Conservation (phyloP, 2,113 vertebrate species). For the Acanthisitta chloris region DNA sequence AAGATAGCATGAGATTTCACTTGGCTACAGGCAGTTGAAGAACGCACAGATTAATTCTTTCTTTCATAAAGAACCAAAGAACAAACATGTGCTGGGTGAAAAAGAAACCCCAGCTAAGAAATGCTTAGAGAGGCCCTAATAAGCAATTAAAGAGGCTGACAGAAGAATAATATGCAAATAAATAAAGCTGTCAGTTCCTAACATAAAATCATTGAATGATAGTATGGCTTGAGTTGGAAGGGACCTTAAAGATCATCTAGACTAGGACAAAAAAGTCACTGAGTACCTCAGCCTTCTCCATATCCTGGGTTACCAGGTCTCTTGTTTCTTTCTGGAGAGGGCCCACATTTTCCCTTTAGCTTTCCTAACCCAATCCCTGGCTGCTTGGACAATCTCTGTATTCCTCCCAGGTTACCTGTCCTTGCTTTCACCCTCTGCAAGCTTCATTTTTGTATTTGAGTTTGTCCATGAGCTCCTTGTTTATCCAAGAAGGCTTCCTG, state of each 20-base stretch:
- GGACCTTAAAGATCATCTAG: neutral
- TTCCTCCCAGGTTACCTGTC: neutral
- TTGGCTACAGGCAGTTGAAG: neutral
- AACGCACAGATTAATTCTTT: neutral
- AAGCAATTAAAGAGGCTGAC: neutral
- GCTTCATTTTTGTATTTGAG: neutral
- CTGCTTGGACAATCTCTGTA: neutral
- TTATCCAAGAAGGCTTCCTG: neutral
- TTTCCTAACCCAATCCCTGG: neutral
- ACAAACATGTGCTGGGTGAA: neutral
- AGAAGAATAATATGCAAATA: neutral
- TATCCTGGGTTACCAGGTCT: neutral
- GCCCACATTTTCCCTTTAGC: neutral
- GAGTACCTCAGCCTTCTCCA: neutral
- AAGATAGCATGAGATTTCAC: neutral
- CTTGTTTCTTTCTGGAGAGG: neutral
- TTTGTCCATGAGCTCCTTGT: neutral
- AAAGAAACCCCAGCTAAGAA: neutral
- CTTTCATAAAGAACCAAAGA: neutral
- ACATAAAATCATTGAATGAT: neutral
- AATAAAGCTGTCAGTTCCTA: neutral
- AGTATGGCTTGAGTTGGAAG: neutral
- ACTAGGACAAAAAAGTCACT: neutral
- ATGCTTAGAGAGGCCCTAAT: neutral
- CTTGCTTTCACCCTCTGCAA: neutral